phyloP scores from a whole-genome alignment of 2,113 vertebrate genomes.

The Sialia sialis region DNA sequence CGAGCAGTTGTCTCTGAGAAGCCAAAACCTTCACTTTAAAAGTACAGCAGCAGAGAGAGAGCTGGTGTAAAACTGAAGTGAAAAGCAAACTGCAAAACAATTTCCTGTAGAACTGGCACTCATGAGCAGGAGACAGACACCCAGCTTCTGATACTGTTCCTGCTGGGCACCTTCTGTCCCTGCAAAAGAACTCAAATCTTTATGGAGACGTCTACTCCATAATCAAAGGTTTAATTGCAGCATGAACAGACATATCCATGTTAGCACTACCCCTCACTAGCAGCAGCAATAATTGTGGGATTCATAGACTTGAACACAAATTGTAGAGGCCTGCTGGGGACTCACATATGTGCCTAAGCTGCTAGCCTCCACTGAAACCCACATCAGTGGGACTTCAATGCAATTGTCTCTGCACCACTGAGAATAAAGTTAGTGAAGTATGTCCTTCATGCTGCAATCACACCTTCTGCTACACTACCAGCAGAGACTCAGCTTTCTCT shows the following conservation, averaged over 20 bases:
- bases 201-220: not conserved
- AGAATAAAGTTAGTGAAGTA: not conserved
- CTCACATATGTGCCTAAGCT: not conserved
- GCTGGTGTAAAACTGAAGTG: not conserved
- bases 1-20: not conserved
- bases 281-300: not conserved
- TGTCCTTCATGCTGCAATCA: not conserved
- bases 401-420: not conserved
- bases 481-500: not conserved
- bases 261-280: not conserved
- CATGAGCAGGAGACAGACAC: slow-evolving; percentile 14
- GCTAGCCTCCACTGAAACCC: not conserved
- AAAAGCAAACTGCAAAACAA: not conserved
- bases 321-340: not conserved
- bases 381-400: not conserved
- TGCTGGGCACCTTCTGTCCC: slow-evolving; percentile 36
- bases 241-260: not conserved
- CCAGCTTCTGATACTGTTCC: not conserved
- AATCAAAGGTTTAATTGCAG: slow-evolving; percentile 2
- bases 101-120: slow-evolving; percentile 2
- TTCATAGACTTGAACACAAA: not conserved
- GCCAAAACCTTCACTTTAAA: not conserved
- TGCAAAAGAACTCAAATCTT: not conserved
- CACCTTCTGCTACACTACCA: not conserved
- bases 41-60: not conserved